A percentile compares a stretch with the other conserved stretches of the same genome.
Evolutionary conservation across 2,888 invertebrate species (phyloP).

Genomic region (Tethea ocularis): DNA sequence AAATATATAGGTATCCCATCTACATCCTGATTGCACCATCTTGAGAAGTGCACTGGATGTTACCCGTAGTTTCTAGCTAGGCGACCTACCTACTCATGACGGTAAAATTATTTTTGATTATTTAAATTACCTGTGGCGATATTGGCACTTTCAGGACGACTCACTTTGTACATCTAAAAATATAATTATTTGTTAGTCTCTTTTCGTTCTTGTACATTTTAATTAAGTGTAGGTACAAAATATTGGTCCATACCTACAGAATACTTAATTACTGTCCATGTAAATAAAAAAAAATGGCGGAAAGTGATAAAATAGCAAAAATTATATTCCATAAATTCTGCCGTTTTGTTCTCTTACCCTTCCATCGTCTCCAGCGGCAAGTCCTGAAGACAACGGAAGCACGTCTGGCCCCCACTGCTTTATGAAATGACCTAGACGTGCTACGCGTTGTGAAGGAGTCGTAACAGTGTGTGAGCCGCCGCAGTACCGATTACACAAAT

Average conservation of each 20-base stretch:
- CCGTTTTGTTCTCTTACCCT: conserved; percentile 44
- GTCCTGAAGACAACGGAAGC: conserved; percentile 72
- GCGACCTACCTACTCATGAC: too few relatives aligned
- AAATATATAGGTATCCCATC: too few relatives aligned
- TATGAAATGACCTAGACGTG: conserved; percentile 85
- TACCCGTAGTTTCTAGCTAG: too few relatives aligned
- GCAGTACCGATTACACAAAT: conserved; percentile 89
- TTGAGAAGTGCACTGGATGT: too few relatives aligned
- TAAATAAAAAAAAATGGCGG: too few relatives aligned
- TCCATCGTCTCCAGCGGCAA: conserved; percentile 75
- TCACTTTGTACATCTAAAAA: conserved; percentile 73
- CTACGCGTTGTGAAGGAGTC: conserved; percentile 88
- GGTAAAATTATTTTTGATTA: too few relatives aligned
- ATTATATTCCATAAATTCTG: too few relatives aligned
- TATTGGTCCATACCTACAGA: too few relatives aligned
- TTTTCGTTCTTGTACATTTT: neutral
- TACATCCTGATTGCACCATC: too few relatives aligned
- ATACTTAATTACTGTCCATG: too few relatives aligned
- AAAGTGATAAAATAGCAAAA: too few relatives aligned
- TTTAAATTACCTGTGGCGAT: conserved; percentile 57
- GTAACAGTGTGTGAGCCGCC: conserved; percentile 91
- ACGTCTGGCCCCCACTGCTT: conserved; percentile 87
- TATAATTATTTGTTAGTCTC: conserved; percentile 5
- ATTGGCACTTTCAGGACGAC: conserved; percentile 42
- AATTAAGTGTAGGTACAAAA: too few relatives aligned